These are phyloP conservation scores for Sphaerophoria taeniata DNA, from an alignment of 2,888 invertebrate genomes.

Conservation along the genomic window DNA sequence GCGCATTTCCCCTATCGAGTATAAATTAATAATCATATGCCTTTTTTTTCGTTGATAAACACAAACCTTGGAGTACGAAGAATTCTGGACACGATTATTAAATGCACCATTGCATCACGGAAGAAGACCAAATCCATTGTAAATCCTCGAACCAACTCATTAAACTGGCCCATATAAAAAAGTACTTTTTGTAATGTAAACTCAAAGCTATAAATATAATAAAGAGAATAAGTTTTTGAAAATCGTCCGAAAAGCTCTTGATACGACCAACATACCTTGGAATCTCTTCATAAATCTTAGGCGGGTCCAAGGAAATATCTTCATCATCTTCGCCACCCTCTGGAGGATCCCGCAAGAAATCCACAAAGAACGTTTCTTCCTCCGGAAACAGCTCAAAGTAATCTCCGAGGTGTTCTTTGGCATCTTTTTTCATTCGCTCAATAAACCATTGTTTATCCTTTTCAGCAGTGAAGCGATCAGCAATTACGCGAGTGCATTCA, in stretches of 20 bases:
- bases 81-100: constrained; percentile 93
- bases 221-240: not conserved
- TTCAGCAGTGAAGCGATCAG: constrained; percentile 89
- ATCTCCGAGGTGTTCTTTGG: constrained; percentile 84
- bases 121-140: constrained; percentile 93
- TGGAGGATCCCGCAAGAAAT: constrained; percentile 91
- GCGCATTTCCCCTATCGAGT: constrained; percentile 87
- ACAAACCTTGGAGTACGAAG: constrained; percentile 88
- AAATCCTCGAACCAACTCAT: constrained; percentile 90
- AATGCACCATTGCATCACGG: constrained; percentile 92
- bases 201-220: constrained; percentile 82
- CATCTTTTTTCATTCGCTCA: constrained; percentile 85
- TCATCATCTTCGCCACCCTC: constrained; percentile 92
- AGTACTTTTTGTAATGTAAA: constrained; percentile 85
- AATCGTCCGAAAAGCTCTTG: too few species aligned
- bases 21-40: constrained; percentile 20
- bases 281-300: constrained; percentile 93
- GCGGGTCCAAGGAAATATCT: constrained; percentile 90
- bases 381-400: constrained; percentile 83
- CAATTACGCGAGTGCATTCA: constrained; percentile 92
- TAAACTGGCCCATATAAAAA: constrained; percentile 89
- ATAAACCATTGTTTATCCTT: constrained; percentile 89
- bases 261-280: constrained; percentile 84
- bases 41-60: not conserved
- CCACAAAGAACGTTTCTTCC: constrained; percentile 89